Evolutionary conservation across 2,113 vertebrate species (phyloP).

Genomic region (Mellivora capensis): DNA sequence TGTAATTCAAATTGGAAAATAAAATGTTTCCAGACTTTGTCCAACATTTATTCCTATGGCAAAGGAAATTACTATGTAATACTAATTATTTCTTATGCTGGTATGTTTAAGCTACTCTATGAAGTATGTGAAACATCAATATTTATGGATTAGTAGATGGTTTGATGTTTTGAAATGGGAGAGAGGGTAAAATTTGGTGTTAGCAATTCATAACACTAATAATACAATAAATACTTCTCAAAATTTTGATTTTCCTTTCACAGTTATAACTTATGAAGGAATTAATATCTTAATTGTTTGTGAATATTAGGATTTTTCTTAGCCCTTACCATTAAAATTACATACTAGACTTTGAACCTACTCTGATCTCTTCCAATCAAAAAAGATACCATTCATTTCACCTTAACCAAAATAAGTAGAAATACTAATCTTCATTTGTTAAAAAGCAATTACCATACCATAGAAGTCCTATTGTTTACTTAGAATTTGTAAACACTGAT

Average conservation of each 20-base stretch:
- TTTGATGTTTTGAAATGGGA: slow-evolving; percentile 71
- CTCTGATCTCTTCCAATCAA: slow-evolving; percentile 38
- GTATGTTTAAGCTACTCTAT: slow-evolving; percentile 85
- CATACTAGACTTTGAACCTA: slow-evolving; percentile 37
- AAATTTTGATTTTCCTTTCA: slow-evolving; percentile 47
- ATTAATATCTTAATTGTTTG: slow-evolving; percentile 45
- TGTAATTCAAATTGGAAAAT: slow-evolving; percentile 89
- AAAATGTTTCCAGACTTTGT: slow-evolving; percentile 84
- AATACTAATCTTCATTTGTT: slow-evolving; percentile 1
- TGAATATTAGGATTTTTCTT: slow-evolving; percentile 55
- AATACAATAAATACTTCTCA: slow-evolving; percentile 68
- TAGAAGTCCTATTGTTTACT: slow-evolving; percentile 27
- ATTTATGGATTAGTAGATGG: slow-evolving; percentile 77
- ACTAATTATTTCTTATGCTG: slow-evolving; percentile 81
- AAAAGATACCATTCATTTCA: neutral
- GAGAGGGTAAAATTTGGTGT: slow-evolving; percentile 65
- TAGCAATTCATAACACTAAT: slow-evolving; percentile 67
- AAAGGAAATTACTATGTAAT: slow-evolving; percentile 90
- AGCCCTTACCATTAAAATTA: slow-evolving; percentile 52
- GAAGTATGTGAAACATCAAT: slow-evolving; percentile 81
- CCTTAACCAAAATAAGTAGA: neutral
- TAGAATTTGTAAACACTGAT: slow-evolving; percentile 23
- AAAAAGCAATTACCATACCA: neutral
- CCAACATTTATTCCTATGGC: slow-evolving; percentile 82
- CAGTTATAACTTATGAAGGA: slow-evolving; percentile 43